Base-by-base conservation (phyloP, 2,797 vertebrate genomes). In the Buceros bicornis region DNA sequence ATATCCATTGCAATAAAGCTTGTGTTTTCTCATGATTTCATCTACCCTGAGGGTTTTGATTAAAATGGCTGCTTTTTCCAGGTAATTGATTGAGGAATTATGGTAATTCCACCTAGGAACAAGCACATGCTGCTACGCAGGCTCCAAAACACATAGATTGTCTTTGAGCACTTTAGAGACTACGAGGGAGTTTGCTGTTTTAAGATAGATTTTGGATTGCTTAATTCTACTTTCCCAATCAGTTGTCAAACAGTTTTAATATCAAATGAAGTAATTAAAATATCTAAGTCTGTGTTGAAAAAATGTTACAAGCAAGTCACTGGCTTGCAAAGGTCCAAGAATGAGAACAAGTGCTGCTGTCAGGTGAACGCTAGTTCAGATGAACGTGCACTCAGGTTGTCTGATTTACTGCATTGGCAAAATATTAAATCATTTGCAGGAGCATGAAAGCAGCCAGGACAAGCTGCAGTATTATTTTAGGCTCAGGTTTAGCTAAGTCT, bases 11-110 rank as follows among this genome's bases (percentile, higher is more conserved):
- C 91, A 93, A 93, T 97, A 95, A 96, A 94, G 95, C 95, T 82
- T 16, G 1, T 94, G 91, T 95, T 93, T 97, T 94, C 95, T 88
- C 83, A 85, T 95, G 86, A 95, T 97, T 97, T 96, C 86, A 89
- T 94, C 96, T 95, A 85, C 94, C 96, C 96, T 95, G 61, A 93
- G 96, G 96, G 96, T 97, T 96, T 97, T 97, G 93, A 96, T 93
- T 96, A 97, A 93, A 97, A 96, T 93, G 71, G 81, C 94, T 0
- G 3, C 73, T 85, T 96, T 96, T 93, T 37, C 90, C 90, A 92
- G 69, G 81, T 96, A 96, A 97, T 94, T 97, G 95, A 95, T 94
- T 77, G 82, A 90, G 83, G 94, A 96, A 94, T 90, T 95, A 95
- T 70, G 90, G 91, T 94, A 97, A 96, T 95, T 84, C 95, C 74